A percentile compares a stretch with the other conserved stretches of the same genome.
phyloP scores from a whole-genome alignment of 1,140 invertebrate genomes.

The Carposina sasakii region DNA sequence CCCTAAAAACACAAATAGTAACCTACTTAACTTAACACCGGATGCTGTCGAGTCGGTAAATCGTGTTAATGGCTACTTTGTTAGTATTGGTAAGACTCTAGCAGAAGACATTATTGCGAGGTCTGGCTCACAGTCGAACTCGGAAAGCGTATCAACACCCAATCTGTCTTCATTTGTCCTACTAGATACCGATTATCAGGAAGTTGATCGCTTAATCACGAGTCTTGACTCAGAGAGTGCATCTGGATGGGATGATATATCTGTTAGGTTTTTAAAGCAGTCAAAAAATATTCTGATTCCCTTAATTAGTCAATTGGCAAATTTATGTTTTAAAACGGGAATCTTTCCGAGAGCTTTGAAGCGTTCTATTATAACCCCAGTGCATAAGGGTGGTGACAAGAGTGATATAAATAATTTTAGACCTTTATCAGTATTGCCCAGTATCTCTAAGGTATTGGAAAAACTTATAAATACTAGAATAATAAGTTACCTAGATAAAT shows the following conservation, averaged over 20 bases:
- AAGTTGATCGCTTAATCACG: constrained; percentile 9
- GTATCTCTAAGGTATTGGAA: constrained; percentile 17
- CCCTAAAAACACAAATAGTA: background rate
- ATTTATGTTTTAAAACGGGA: constrained; percentile 14
- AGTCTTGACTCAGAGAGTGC: constrained; percentile 6
- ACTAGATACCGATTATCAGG: constrained; percentile 7
- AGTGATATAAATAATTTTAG: constrained; percentile 13
- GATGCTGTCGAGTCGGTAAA: background rate
- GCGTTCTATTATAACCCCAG: constrained; percentile 13
- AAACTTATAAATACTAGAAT: constrained; percentile 17
- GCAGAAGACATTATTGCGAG: background rate
- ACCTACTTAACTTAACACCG: background rate
- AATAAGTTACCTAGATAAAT: constrained; percentile 10
- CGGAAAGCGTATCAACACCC: background rate
- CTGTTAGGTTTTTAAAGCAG: constrained; percentile 8
- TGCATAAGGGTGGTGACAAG: constrained; percentile 13
- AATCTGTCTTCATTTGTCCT: constrained; percentile 9
- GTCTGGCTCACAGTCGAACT: background rate
- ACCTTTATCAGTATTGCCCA: constrained; percentile 13
- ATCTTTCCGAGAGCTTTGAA: constrained; percentile 12
- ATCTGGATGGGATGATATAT: constrained; percentile 14
- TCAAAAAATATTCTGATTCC: constrained; percentile 7
- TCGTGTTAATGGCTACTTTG: background rate
- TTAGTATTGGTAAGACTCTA: background rate
- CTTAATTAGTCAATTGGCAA: constrained; percentile 6